phyloP scores from a whole-genome alignment of 1,140 invertebrate species.

The Paracyclopina nana region DNA sequence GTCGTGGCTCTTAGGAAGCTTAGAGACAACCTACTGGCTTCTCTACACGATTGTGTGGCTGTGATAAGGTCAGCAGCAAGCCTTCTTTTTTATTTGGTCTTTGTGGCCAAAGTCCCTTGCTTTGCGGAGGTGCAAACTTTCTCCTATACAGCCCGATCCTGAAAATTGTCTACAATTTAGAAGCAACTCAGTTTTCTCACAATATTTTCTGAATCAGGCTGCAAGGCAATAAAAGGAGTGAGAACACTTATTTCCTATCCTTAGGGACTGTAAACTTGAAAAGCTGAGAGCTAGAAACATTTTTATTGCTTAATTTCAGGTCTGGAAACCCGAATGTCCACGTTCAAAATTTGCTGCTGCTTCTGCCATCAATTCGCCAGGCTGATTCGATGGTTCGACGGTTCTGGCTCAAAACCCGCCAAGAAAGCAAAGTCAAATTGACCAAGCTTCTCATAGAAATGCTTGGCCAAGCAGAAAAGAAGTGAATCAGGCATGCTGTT shows the following conservation, averaged over 20 bases:
- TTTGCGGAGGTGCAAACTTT: slow-evolving; percentile 15
- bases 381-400: slow-evolving; percentile 64
- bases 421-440: slow-evolving; percentile 71
- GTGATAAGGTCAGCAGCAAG: slow-evolving; percentile 38
- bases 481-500: no score
- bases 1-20: slow-evolving; percentile 59
- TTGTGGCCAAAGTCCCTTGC: background rate
- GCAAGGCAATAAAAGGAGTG: slow-evolving; percentile 1
- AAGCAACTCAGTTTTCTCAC: background rate
- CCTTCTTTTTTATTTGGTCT: slow-evolving; percentile 2
- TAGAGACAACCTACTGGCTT: slow-evolving; percentile 60
- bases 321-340: slow-evolving; percentile 41
- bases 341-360: slow-evolving; percentile 65
- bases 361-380: slow-evolving; percentile 67
- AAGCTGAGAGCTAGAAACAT: background rate
- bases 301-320: slow-evolving; percentile 28
- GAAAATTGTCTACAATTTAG: slow-evolving; percentile 1
- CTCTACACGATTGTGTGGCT: slow-evolving; percentile 62
- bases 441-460: slow-evolving; percentile 94
- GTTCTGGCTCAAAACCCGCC: slow-evolving; percentile 73
- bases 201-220: background rate
- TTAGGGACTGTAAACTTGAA: background rate
- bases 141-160: slow-evolving; percentile 6
- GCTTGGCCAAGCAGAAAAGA: no score
- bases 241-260: background rate